These are phyloP conservation scores for Cinclus mexicanus DNA, from an alignment of 2,113 vertebrate genomes.

Conservation along the genomic window DNA sequence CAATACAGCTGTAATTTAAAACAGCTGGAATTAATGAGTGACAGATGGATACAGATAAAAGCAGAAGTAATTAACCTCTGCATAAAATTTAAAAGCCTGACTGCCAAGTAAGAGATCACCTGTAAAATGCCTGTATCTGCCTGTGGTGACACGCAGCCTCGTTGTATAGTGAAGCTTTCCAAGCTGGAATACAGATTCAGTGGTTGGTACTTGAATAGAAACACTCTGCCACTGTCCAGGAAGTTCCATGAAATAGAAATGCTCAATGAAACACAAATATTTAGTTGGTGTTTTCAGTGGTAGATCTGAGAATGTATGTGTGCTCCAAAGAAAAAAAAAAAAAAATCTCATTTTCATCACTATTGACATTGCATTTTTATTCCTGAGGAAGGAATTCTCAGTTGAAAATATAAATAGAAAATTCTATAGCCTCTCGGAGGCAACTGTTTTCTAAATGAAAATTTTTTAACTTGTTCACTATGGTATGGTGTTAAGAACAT, in stretches of 20 bases:
- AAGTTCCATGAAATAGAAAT: not conserved
- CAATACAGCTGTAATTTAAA: not conserved
- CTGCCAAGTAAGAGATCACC: not conserved
- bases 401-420: not conserved
- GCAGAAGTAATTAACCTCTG: not conserved
- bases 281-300: not conserved
- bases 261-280: not conserved
- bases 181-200: not conserved
- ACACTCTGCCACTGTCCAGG: not conserved
- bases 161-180: not conserved
- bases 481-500: not conserved
- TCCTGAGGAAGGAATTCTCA: not conserved
- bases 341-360: not conserved
- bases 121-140: not conserved
- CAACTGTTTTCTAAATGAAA: not conserved
- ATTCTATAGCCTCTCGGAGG: not conserved
- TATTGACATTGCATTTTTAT: not conserved
- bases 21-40: not conserved
- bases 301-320: not conserved
- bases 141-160: not conserved
- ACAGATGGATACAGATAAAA: not conserved
- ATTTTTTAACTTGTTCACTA: not conserved
- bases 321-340: not conserved
- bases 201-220: not conserved
- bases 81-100: not conserved